Evolutionary conservation across 2,113 vertebrate species (phyloP), one percentile per base, ranked within the genome.

Genomic region (Cyanocitta stelleri): DNA sequence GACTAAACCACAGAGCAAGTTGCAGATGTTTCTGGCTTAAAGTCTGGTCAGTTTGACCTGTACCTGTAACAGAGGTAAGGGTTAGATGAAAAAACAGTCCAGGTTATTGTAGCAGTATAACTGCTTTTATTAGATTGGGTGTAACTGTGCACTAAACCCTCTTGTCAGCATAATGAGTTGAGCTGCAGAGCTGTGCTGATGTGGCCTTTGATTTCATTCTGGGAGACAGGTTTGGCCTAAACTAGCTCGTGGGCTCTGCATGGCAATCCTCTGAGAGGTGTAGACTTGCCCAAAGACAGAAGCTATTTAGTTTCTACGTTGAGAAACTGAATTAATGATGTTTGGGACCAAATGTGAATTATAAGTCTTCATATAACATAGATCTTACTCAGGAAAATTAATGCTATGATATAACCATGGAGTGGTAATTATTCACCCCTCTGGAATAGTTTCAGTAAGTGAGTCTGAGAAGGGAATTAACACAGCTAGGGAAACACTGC

Each of bases 281-380:
- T 30, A 90, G 68, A 17, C 89, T 93, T 95, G 94, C 72, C 92
- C 72, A 74, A 27, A 90, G 90, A 78, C 73, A 95, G 64, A 74
- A 90, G 64, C 85, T 88, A 18, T 84, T 95, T 63, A 64, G 83
- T 86, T 92, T 89, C 76, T 92, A 55, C n/a, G 29, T 71, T 93
- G 82, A 93, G 93, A 95, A 95, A 77, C 51, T 86, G 81, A 76
- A 91, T 95, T 97, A 95, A 90, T 95, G 61, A 64, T 79, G n/a
- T 56, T 93, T 96, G 72, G 83, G 68, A 90, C 72, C 43, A 93
- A 88, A 68, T 39, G 68, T 74, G 82, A 91, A 67, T 92, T 96
- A 17, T 9, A 68, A 64, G 49, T 76, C 82, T 83, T 83, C 41
- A 26, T 95, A 35, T 63, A 96, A n/a, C 12, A 23, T 64, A 79